Evolutionary conservation across 1,140 invertebrate genomes (phyloP).

Genomic region (Eueides isabella): DNA sequence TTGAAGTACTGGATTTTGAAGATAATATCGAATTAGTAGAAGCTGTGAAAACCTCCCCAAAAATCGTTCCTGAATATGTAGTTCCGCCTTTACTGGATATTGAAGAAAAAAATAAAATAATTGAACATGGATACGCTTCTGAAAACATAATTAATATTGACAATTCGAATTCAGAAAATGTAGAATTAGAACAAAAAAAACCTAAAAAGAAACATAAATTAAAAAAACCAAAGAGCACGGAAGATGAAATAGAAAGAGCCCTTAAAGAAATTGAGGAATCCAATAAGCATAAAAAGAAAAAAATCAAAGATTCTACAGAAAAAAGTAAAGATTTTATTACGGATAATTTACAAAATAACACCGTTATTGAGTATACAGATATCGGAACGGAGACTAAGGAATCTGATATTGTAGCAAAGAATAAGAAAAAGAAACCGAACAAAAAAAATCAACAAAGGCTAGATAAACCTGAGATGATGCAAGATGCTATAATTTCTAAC

Average conservation of each 20-base stretch:
- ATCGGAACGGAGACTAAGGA: not conserved
- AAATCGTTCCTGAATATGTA: not conserved
- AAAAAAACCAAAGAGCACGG: constrained; percentile 72
- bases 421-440: not conserved
- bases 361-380: not conserved
- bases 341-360: not conserved
- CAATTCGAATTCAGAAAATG: not conserved
- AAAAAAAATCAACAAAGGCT: not conserved
- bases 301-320: constrained; percentile 4
- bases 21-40: constrained; percentile 49
- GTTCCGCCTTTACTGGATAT: not conserved
- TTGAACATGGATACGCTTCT: not conserved
- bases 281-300: constrained; percentile 18
- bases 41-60: constrained; percentile 29
- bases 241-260: constrained; percentile 82
- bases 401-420: not conserved
- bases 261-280: constrained; percentile 50
- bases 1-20: constrained; percentile 75
- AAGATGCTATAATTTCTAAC: not conserved
- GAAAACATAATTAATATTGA: constrained; percentile 31
- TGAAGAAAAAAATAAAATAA: not conserved
- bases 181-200: constrained; percentile 60
- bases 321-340: not conserved
- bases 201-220: constrained; percentile 74
- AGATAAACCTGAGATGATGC: not conserved